Percentiles rank a stretch among this genome's conserved stretches.
Conservation (phyloP, 1,140 invertebrate genomes). For the Drosophila biarmipes region DNA sequence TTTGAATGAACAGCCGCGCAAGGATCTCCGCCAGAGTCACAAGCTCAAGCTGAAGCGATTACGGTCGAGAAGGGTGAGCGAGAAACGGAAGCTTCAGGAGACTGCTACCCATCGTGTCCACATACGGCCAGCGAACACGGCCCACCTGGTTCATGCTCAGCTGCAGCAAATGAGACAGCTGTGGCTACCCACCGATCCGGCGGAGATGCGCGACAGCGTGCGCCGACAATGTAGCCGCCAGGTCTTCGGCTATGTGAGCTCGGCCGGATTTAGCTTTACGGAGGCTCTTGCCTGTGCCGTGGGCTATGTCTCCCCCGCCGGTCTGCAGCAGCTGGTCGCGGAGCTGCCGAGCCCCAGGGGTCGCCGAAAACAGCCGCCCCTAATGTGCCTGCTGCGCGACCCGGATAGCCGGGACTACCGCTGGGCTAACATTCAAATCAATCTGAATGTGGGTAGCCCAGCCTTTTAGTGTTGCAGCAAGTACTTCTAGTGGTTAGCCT, state of each 20-base stretch:
- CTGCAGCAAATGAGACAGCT: conserved; percentile 87
- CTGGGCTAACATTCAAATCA: conserved; percentile 84
- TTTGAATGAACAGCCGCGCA: conserved; percentile 86
- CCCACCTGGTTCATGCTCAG: conserved; percentile 85
- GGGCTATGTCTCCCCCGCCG: conserved; percentile 88
- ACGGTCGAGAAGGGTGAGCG: conserved; percentile 86
- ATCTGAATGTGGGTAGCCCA: conserved; percentile 47
- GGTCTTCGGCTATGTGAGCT: conserved; percentile 90
- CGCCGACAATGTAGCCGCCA: conserved; percentile 88
- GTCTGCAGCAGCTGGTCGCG: conserved; percentile 77
- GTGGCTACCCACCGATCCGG: conserved; percentile 87
- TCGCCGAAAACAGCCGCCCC: conserved; percentile 22
- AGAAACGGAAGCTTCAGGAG: conserved; percentile 84
- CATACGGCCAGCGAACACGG: conserved; percentile 78
- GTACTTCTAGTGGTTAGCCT: neutral
- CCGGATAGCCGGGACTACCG: conserved; percentile 85
- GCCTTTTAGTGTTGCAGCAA: neutral
- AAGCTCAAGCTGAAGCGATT: conserved; percentile 86
- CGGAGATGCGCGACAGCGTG: conserved; percentile 84
- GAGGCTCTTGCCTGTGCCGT: conserved; percentile 88
- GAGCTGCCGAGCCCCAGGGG: conserved; percentile 20
- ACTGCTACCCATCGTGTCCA: conserved; percentile 68
- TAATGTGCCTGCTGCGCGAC: conserved; percentile 85
- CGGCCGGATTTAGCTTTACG: conserved; percentile 89
- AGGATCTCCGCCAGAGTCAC: conserved; percentile 86